Evolutionary conservation across 2,888 invertebrate genomes (phyloP), one percentile per base, ranked within the genome.

Genomic region (Sclerodermus sp.): DNA sequence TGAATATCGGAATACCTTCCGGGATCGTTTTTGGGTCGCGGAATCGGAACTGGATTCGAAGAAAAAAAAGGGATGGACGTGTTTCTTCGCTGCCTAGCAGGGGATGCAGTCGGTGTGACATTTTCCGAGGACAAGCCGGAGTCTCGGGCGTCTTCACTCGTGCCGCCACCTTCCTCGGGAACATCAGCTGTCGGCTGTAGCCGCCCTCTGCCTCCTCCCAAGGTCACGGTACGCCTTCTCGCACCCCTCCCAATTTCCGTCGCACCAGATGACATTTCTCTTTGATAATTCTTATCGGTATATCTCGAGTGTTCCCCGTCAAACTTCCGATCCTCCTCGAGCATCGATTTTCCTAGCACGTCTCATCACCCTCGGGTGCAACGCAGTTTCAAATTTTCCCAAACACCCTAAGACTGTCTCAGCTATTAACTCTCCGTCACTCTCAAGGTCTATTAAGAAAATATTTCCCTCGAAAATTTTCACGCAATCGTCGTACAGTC

Each of bases 121-220:
- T 70, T 68, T 50, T 76, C 77, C 39, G 77, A 77, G 1, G 77
- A 77, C 40, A 77, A 57, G 14, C 76, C 77, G n/a, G 77, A 77
- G 48, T 77, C 77, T 43, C 58, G 67, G 6, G 65, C 71, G 44
- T 76, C 76, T 38, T 74, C 74, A 42, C 47, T 39, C 2, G 12
- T 9, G 1, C 23, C 37, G n/a, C 12, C 36, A 10, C 51, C 53
- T 40, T 46, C 45, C n/a, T 59, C 55, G n/a, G 18, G 42, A n/a
- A 34, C 10, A 12, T 23, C 23, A 23, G 8, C 23, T 23, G 23
- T 8, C 8, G 8, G 23, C 23, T 23, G 4, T 23, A 8, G 23
- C 8, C 23, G 4, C 8, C 23, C 23, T 23, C 23, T 23, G 8
- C 23, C 23, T 8, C 23, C 8, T 5, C 3, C 41, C 42, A 39